phyloP scores from a whole-genome alignment of 2,888 invertebrate genomes.

The Masnerella sp. region DNA sequence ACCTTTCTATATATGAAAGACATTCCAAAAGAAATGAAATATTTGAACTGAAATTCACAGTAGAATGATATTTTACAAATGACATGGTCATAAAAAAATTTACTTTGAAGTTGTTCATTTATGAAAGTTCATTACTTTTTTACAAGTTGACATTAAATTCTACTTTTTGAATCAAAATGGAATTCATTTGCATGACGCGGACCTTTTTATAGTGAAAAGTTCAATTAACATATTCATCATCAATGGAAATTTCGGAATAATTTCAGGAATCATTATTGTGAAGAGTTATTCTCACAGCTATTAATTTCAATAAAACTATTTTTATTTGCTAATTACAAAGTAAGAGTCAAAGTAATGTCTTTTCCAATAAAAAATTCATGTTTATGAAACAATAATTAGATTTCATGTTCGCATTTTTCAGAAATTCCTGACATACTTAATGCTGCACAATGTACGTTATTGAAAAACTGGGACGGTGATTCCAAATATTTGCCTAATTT shows the following conservation, averaged over 20 bases:
- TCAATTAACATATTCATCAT: constrained; percentile 33
- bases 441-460: constrained; percentile 80
- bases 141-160: constrained; percentile 32
- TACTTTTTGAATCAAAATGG: constrained; percentile 12
- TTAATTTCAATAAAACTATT: background rate
- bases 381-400: too few species aligned
- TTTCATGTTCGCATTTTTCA: too few species aligned
- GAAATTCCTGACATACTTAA: constrained; percentile 87
- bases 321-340: too few species aligned
- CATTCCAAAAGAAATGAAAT: too few species aligned
- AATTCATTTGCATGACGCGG: constrained; percentile 33
- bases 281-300: constrained; percentile 22
- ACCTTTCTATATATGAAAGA: too few species aligned
- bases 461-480: constrained; percentile 85
- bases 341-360: too few species aligned
- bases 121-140: constrained; percentile 39
- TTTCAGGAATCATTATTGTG: too few species aligned
- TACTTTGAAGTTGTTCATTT: constrained; percentile 4
- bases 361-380: too few species aligned
- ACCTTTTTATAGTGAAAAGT: constrained; percentile 22
- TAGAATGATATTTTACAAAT: background rate
- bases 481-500: constrained; percentile 83
- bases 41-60: too few species aligned
- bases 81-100: too few species aligned
- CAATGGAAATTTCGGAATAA: constrained; percentile 20